These are phyloP conservation scores for Antheraea assamensis DNA, from an alignment of 2,888 invertebrate species.

Conservation along the genomic window DNA sequence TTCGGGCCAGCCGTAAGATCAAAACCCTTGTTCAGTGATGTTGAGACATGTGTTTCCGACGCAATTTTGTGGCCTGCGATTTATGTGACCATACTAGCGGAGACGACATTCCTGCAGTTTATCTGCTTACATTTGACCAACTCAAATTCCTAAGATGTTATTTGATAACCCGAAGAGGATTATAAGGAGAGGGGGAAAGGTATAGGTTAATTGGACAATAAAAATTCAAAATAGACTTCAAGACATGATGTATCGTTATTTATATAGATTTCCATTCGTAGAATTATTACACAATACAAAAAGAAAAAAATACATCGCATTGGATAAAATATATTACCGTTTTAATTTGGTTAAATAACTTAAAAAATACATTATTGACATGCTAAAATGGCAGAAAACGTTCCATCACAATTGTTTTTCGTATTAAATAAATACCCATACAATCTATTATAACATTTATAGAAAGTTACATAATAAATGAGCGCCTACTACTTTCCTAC, in stretches of 20 bases:
- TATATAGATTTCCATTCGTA: slow-evolving; percentile 76
- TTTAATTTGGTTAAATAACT: slow-evolving; percentile 74
- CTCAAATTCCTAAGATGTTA: too few species aligned
- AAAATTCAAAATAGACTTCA: slow-evolving; percentile 61
- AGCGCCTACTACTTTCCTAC: slow-evolving; percentile 34
- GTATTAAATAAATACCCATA: slow-evolving; percentile 55
- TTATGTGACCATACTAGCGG: too few species aligned
- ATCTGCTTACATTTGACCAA: too few species aligned
- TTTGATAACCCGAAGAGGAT: not conserved
- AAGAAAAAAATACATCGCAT: slow-evolving; percentile 74
- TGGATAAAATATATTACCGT: slow-evolving; percentile 76
- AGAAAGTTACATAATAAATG: slow-evolving; percentile 26
- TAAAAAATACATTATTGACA: slow-evolving; percentile 73
- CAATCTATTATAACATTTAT: slow-evolving; percentile 27
- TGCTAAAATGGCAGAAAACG: slow-evolving; percentile 79
- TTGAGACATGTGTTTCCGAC: too few species aligned
- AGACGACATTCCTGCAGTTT: too few species aligned
- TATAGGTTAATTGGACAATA: slow-evolving; percentile 26
- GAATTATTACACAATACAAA: slow-evolving; percentile 63
- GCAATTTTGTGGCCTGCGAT: too few species aligned
- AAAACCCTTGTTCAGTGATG: too few species aligned
- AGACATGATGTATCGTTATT: slow-evolving; percentile 73
- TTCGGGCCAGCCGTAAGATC: too few species aligned
- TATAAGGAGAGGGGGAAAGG: too few species aligned
- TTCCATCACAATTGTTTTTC: slow-evolving; percentile 72